Evolutionary conservation across 1,140 invertebrate genomes (phyloP).

Genomic region (Polyergus mexicanus): DNA sequence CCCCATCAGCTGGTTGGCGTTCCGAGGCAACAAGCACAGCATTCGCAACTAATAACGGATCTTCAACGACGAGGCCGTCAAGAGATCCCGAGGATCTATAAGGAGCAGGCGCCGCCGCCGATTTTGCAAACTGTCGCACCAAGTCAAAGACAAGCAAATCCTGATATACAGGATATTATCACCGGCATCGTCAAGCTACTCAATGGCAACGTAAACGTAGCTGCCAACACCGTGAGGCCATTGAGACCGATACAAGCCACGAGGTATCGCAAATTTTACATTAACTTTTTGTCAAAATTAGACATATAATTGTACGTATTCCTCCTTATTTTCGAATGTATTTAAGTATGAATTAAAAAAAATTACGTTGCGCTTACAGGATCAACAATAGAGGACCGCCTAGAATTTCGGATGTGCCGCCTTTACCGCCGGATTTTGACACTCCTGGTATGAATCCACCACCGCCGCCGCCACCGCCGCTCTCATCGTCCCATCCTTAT

Average conservation of each 20-base stretch:
- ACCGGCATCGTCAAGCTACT: conserved; percentile 95
- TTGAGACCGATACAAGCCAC: conserved; percentile 86
- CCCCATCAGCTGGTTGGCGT: conserved; percentile 86
- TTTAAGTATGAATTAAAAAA: not conserved
- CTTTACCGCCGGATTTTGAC: conserved; percentile 90
- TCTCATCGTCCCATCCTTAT: conserved; percentile 79
- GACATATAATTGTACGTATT: not conserved
- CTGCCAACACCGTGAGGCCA: conserved; percentile 89
- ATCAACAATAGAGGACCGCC: conserved; percentile 96
- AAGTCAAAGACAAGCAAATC: conserved; percentile 88
- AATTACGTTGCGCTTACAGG: conserved; percentile 84
- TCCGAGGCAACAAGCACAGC: conserved; percentile 73
- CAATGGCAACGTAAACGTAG: conserved; percentile 95
- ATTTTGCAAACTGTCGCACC: conserved; percentile 78
- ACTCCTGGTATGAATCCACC: conserved; percentile 87
- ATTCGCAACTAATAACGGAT: conserved; percentile 66
- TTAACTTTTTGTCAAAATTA: not conserved
- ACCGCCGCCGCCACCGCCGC: conserved; percentile 85
- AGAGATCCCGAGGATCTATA: conserved; percentile 83
- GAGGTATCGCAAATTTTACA: conserved; percentile 72
- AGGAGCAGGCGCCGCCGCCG: conserved; percentile 77
- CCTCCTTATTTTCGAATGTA: not conserved
- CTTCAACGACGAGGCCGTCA: conserved; percentile 81
- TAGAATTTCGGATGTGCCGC: conserved; percentile 91
- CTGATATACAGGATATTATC: conserved; percentile 96